Evolutionary conservation across 2,113 vertebrate species (phyloP), one percentile per base, ranked within the genome.

Genomic region (Felis chaus): DNA sequence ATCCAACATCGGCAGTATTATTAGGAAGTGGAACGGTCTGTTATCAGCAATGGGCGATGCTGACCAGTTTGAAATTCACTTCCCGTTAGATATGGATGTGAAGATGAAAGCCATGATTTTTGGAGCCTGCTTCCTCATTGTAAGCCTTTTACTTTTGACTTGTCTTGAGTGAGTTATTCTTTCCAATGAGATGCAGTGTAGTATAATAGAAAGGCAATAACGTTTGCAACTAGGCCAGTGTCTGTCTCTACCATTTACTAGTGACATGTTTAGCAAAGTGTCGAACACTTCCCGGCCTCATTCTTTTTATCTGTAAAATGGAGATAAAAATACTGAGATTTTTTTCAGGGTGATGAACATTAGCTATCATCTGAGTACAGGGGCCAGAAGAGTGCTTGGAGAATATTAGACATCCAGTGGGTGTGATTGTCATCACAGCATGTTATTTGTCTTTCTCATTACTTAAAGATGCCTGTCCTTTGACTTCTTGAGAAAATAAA

Each of bases 91-190:
- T 73, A 53, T 99, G 93, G 98, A 99, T 36, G 98, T 99, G 65
- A 99, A 98, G 95, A 97, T 98, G 68, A 99, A 99, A 97, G 99
- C 99, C 6, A 97, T 98, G 86, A 88, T 99, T 73, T 95, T 99
- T 15, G 99, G 98, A 57, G 98, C 98, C n/a, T 98, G 98, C 96
- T 99, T 99, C 92, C 98, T 99, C 63, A 98, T 99, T 36, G 98
- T 99, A 97, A 99, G 98, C 5, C 68, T 86, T 84, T 71, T 23
- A 0, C 13, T 93, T 87, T 68, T 50, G 36, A 66, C 0, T 80
- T 66, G 55, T 80, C 33, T 23, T 87, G n/a, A 76, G 74, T 50
- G 27, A 33, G 36, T 63, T 19, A 8, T 66, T 78, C 48, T 71
- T 78, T 89, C n/a, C 74, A 16, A 81, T 29, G 39, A 63, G 39